Conservation (phyloP, 2,888 invertebrate species). For the Lacanobia wlatinum region DNA sequence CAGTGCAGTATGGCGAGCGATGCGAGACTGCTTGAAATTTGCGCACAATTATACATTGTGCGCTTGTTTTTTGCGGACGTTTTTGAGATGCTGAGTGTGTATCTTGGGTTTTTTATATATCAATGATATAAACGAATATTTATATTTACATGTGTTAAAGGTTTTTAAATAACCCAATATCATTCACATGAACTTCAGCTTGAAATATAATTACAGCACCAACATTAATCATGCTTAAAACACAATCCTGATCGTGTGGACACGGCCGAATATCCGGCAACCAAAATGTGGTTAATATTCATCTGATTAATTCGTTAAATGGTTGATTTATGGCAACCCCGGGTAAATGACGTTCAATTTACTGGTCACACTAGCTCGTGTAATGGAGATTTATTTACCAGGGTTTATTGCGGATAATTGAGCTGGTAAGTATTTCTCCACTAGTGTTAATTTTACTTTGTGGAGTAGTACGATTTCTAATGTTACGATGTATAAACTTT, state of each 20-base stretch:
- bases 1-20: too few relatives aligned
- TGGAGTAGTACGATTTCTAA: too few relatives aligned
- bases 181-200: neutral
- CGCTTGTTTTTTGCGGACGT: too few relatives aligned
- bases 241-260: conserved; percentile 41
- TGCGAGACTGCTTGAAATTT: too few relatives aligned
- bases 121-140: too few relatives aligned
- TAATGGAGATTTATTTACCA: conserved; percentile 55
- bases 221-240: conserved; percentile 64
- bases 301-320: conserved; percentile 69
- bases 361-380: conserved; percentile 53
- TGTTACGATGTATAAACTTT: too few relatives aligned
- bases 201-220: conserved; percentile 43
- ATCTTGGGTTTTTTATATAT: too few relatives aligned
- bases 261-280: conserved; percentile 46
- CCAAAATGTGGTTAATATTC: conserved; percentile 69
- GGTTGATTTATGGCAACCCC: conserved; percentile 62
- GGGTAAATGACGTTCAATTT: conserved; percentile 62
- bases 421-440: neutral
- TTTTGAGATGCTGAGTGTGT: too few relatives aligned
- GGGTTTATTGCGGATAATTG: conserved; percentile 1
- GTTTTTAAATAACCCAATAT: neutral
- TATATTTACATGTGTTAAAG: too few relatives aligned
- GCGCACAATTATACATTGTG: too few relatives aligned
- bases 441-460: neutral